Evolutionary conservation across 2,797 vertebrate genomes (phyloP).

Genomic region (Rhabdophis nuchalis): DNA sequence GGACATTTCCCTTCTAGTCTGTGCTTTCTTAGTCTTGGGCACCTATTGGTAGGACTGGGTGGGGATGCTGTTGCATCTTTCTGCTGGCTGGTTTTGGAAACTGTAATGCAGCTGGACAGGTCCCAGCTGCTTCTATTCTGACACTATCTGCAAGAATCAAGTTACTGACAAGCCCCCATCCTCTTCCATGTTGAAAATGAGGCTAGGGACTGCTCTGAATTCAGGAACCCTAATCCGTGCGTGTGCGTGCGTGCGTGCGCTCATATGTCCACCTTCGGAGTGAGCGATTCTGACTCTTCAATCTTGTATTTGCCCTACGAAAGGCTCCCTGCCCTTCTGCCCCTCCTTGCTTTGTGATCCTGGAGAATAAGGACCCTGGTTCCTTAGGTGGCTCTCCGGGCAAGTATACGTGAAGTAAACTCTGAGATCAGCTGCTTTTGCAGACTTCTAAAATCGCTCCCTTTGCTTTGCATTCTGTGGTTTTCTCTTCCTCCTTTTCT

Average conservation of each 20-base stretch:
- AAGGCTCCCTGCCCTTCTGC: constrained; percentile 36
- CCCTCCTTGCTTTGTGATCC: constrained; percentile 53
- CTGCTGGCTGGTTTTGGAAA: constrained; percentile 20
- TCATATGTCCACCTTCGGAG: constrained; percentile 11
- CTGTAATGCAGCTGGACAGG: constrained; percentile 19
- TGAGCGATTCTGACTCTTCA: constrained; percentile 9
- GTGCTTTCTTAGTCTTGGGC: not conserved
- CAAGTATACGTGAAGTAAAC: constrained; percentile 55
- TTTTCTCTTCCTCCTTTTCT: constrained; percentile 50
- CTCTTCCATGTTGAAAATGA: constrained; percentile 21
- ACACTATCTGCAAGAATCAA: constrained; percentile 49
- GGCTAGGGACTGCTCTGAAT: constrained; percentile 27
- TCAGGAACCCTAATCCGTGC: constrained; percentile 37
- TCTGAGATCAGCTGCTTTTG: constrained; percentile 56
- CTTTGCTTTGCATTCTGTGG: constrained; percentile 66
- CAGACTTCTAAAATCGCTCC: constrained; percentile 70
- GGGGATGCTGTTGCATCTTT: not conserved
- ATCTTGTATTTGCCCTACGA: constrained; percentile 64
- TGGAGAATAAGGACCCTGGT: constrained; percentile 48
- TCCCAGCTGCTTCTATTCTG: constrained; percentile 19
- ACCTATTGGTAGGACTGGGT: not conserved
- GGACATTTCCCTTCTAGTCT: not conserved
- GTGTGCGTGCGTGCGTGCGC: not conserved
- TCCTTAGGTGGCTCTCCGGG: constrained; percentile 54
- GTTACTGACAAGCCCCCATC: constrained; percentile 54